Evolutionary conservation across 1,140 invertebrate species (phyloP), one percentile per base, ranked within the genome.

Genomic region (Adelges cooleyi): DNA sequence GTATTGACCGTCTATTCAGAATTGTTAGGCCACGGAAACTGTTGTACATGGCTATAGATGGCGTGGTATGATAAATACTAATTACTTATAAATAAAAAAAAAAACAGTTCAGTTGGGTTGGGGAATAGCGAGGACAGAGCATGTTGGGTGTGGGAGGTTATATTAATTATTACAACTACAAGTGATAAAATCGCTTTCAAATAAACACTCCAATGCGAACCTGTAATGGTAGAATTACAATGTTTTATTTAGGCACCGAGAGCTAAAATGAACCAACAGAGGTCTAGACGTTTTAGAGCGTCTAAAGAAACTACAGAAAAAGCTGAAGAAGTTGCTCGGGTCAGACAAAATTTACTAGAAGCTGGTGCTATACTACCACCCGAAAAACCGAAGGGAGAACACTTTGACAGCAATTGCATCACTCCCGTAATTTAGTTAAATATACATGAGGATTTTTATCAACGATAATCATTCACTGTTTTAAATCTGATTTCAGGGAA

Each of bases 241-340:
- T 53, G 11, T 48, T 62, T 67, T 71, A 71, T 73, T 52, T 69
- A 89, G 86, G 95, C 95, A 20, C 95, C 94, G 4, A 80, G 94
- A 74, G 95, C 95, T 13, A 98, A 99, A 80, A 99, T 99, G 97
- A 99, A 99, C 77, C 97, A 99, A 74, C 97, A 99, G 75, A 79
- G 97, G 70, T 98, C 95, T 17, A 80, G 97, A 69, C 80, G 96
- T 71, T 99, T 99, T 74, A 80, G 97, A 38, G 94, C 95, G 0
- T 92, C 95, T 0, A 98, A 99, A 76, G 97, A 99, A 79, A 81
- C 87, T 4, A 78, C 77, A 25, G 96, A 99, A 76, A 98, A 98
- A 75, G 81, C 86, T 51, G 80, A 84, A 46, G 91, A 95, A 77
- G 84, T 99, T 40, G 80, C 83, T 15, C 78, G 86, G 52, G 83